Evolutionary conservation across 2,888 invertebrate species (phyloP).

Genomic region (Cenopis cana): DNA sequence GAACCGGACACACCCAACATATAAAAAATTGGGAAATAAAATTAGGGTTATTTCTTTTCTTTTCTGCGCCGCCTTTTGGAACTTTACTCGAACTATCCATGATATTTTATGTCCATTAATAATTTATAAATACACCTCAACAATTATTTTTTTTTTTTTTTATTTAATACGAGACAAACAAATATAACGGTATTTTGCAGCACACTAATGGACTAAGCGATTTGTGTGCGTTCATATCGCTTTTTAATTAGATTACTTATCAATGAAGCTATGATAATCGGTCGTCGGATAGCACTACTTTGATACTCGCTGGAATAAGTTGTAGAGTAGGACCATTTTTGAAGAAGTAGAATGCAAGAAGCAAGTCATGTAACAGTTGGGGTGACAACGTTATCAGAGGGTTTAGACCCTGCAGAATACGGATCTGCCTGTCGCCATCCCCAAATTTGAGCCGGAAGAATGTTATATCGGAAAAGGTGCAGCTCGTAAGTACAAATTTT

Average conservation of each 20-base stretch:
- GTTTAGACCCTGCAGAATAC: no score
- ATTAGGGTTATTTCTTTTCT: conserved; percentile 67
- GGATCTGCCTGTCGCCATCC: no score
- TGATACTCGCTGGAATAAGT: not conserved
- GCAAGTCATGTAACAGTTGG: no score
- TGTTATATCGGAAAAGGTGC: no score
- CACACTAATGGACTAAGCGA: conserved; percentile 27
- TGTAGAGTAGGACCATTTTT: no score
- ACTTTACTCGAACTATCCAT: conserved; percentile 46
- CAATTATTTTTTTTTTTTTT: not conserved
- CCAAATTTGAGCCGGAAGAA: no score
- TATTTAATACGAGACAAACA: not conserved
- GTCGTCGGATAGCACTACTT: not conserved
- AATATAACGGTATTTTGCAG: conserved; percentile 13
- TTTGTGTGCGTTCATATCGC: conserved; percentile 37
- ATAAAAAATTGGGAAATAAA: conserved; percentile 71
- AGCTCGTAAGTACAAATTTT: no score
- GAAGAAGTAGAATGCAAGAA: no score
- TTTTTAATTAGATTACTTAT: conserved; percentile 43
- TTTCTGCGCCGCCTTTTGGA: conserved; percentile 48
- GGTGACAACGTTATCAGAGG: no score
- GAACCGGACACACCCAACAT: conserved; percentile 80
- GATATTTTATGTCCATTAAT: not conserved
- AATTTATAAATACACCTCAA: conserved; percentile 3
- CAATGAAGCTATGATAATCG: conserved; percentile 26